Base-by-base conservation (phyloP, 2,888 invertebrate species). In the Thymelicus acteon region DNA sequence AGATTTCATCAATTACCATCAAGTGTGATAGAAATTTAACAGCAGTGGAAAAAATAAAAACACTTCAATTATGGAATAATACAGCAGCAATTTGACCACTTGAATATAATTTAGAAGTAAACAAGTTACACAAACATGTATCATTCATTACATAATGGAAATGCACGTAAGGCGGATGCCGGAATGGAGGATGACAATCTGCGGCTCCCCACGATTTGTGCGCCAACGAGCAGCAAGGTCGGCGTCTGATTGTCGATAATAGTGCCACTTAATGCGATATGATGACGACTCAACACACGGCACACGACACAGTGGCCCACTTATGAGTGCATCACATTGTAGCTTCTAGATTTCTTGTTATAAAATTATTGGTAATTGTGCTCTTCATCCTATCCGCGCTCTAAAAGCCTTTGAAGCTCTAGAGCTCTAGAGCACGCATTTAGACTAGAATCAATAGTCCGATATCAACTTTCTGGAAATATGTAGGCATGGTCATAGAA, bases 171-270 rank as follows among this genome's bases (percentile, higher is more conserved):
- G 88, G 88, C 90, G 92, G 92, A 92, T 91, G 91, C 85, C 86
- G 84, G 87, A 85, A 86, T 89, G 89, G 86, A 92, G 87, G 88
- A 90, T 88, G 89, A 83, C 90, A 91, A 91, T 91, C 91, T 89
- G 88, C 85, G 84, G 80, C 88, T 89, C 92, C 92, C 93, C 90
- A 89, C 92, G 90, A 89, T 89, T 88, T 87, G 83, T 80, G 85
- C 87, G 84, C 85, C 91, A 93, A 93, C 90, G 86, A 92, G 92
- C 89, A 79, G 84, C 92, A 93, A 93, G 93, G 93, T 91, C 93
- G 69, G 63, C 80, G 85, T 82, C 88, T 92, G 92, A 93, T 93
- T 93, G 92, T 83, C 85, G 82, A 89, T 92, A 92, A 92, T 91
- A 86, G 85, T 85, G 75, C 79, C 86, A 85, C 87, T 89, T 70